These are phyloP conservation scores for Lampropteryx suffumata DNA, from an alignment of 2,888 invertebrate genomes.

Conservation along the genomic window DNA sequence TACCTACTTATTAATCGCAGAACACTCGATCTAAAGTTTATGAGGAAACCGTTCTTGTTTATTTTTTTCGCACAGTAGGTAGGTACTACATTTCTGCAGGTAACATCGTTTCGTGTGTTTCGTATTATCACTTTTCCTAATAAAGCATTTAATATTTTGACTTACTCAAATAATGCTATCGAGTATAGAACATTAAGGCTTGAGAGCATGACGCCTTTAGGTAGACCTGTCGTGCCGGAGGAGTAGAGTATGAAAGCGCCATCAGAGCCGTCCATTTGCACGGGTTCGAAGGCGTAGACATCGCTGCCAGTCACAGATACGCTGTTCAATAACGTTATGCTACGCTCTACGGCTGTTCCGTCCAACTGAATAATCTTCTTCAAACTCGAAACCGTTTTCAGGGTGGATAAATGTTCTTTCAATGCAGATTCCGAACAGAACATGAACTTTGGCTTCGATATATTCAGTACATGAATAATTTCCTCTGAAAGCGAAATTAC, in stretches of 20 bases:
- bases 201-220: conserved; percentile 89
- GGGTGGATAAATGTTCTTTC: conserved; percentile 41
- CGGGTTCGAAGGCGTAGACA: conserved; percentile 39
- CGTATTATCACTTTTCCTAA: too few species aligned
- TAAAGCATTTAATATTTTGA: too few species aligned
- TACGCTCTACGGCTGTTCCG: conserved; percentile 64
- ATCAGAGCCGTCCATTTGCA: conserved; percentile 47
- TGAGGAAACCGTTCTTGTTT: too few species aligned
- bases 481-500: conserved; percentile 47
- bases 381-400: conserved; percentile 49
- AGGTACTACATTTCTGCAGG: too few species aligned
- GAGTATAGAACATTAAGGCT: conserved; percentile 75
- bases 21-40: too few species aligned
- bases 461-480: conserved; percentile 81
- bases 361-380: conserved; percentile 84
- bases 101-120: too few species aligned
- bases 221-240: conserved; percentile 89
- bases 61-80: too few species aligned
- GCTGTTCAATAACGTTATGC: conserved; percentile 36
- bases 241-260: conserved; percentile 78
- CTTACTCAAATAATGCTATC: conserved; percentile 76
- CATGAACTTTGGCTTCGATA: conserved; percentile 86
- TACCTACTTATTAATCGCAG: too few species aligned
- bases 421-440: conserved; percentile 79
- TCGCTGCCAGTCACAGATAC: conserved; percentile 33